Percentiles rank a stretch among this genome's conserved stretches.
Conservation (phyloP, 92 coral and sea anemone species). For the Umimayanthus chanpuru region DNA sequence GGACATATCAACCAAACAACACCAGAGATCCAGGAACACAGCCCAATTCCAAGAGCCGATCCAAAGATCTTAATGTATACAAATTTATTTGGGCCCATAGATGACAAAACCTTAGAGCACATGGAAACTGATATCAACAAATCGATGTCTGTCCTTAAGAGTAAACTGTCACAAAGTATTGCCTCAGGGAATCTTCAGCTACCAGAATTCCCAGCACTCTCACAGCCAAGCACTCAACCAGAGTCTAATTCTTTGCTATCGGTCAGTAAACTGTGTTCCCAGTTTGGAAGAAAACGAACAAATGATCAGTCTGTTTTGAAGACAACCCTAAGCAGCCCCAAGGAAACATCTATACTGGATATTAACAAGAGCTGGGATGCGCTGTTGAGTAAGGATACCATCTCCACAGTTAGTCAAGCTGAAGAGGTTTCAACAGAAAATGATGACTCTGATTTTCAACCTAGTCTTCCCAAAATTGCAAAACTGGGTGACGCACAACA, state of each 20-base stretch:
- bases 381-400: not conserved
- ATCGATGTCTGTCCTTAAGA: slow-evolving; percentile 12
- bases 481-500: not conserved
- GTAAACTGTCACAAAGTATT: slow-evolving; percentile 24
- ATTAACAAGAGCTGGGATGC: not conserved
- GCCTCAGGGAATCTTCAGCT: slow-evolving; percentile 29
- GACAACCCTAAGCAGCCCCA: not conserved
- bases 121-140: slow-evolving; percentile 18
- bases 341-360: not conserved
- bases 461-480: slow-evolving; percentile 35
- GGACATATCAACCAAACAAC: not conserved
- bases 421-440: not conserved
- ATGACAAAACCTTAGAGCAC: slow-evolving; percentile 15
- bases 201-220: slow-evolving; percentile 28
- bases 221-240: slow-evolving; percentile 17
- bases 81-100: slow-evolving; percentile 19
- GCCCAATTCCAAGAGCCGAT: slow-evolving; percentile 2
- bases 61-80: slow-evolving; percentile 12
- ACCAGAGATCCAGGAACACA: not conserved
- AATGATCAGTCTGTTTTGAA: slow-evolving; percentile 3
- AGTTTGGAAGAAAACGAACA: slow-evolving; percentile 42
- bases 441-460: not conserved
- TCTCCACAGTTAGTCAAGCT: not conserved
- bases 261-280: slow-evolving; percentile 37
- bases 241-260: not conserved